Base-by-base conservation (phyloP, 1,140 invertebrate species). In the Protaetia brevitarsis region DNA sequence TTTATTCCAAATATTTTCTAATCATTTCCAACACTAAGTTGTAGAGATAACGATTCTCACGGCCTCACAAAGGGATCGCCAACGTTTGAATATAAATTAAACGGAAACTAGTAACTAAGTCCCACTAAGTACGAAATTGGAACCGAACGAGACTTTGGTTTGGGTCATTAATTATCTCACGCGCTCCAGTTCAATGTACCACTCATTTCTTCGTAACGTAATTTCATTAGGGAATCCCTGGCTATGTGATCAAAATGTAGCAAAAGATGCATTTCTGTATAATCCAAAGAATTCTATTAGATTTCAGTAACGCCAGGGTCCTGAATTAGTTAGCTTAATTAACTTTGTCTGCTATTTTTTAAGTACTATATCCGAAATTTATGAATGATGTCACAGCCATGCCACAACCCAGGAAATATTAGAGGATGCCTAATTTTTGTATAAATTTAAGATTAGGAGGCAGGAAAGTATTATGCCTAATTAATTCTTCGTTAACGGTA, bases 1-100 rank as follows among this genome's bases (percentile, higher is more conserved):
- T 21, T 51, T 51, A 51, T 51, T 51, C 16, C 7, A 51, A 37
- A 51, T 51, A 51, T 23, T 23, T 51, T 23, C 26, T 51, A 51
- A 19, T 51, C 21, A 23, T 23, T 23, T 51, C 41, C 41, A 19
- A 51, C 21, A 51, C 41, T 16, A 51, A 51, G 26, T 16, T 16
- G 41, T 16, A 19, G 7, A 51, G 16, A 19, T 51, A n/a, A 16
- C 41, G 41, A 11, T 16, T 51, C 8, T 10, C 41, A 23, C 41
- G 41, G 41, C 26, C 19, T 51, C 41, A 51, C 26, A 51, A 51
- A 51, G 41, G 41, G 19, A 51, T 51, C 26, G 41, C 41, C 26
- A 51, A 51, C 41, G 41, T 16, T 23, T 51, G 41, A 23, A 51
- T 51, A 51, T 51, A 51, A 51, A 51, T 51, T 51, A 51, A 51